These are phyloP conservation scores for Lithophane semibrunnea DNA, from an alignment of 2,888 invertebrate species.

Conservation along the genomic window DNA sequence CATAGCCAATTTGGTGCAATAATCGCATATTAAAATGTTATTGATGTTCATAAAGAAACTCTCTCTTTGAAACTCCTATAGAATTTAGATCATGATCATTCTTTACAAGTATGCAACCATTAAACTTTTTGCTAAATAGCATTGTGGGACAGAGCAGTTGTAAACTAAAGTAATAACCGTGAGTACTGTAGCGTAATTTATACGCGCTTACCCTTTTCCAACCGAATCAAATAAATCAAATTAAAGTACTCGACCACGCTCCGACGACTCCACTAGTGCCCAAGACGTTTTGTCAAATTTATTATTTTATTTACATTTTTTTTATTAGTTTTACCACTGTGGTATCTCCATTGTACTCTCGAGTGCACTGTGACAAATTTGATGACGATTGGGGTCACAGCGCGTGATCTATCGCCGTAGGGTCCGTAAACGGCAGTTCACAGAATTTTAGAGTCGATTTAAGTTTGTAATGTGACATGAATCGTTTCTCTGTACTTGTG, in stretches of 20 bases:
- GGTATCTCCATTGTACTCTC: constrained; percentile 84
- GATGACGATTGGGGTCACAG: constrained; percentile 89
- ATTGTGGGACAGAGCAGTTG: constrained; percentile 64
- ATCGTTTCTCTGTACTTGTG: constrained; percentile 84
- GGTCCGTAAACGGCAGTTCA: constrained; percentile 86
- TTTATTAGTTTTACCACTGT: constrained; percentile 87
- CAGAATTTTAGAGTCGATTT: constrained; percentile 88
- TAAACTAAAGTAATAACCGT: constrained; percentile 67
- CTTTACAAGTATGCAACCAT: constrained; percentile 57
- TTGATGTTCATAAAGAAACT: neutral
- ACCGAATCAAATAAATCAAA: constrained; percentile 89
- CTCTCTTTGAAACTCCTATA: constrained; percentile 13
- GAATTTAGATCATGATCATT: constrained; percentile 50
- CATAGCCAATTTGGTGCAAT: neutral
- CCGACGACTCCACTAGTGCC: constrained; percentile 85
- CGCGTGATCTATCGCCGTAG: constrained; percentile 84
- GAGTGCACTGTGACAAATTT: constrained; percentile 90
- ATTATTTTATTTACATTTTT: constrained; percentile 90
- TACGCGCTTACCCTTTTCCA: constrained; percentile 86
- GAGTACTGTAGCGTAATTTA: constrained; percentile 83
- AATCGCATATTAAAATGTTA: neutral
- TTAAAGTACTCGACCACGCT: constrained; percentile 88
- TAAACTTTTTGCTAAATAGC: constrained; percentile 70
- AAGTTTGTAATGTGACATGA: constrained; percentile 84
- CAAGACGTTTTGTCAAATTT: constrained; percentile 91